Conservation (phyloP, 2,113 vertebrate genomes). For the Serilophus lunatus region DNA sequence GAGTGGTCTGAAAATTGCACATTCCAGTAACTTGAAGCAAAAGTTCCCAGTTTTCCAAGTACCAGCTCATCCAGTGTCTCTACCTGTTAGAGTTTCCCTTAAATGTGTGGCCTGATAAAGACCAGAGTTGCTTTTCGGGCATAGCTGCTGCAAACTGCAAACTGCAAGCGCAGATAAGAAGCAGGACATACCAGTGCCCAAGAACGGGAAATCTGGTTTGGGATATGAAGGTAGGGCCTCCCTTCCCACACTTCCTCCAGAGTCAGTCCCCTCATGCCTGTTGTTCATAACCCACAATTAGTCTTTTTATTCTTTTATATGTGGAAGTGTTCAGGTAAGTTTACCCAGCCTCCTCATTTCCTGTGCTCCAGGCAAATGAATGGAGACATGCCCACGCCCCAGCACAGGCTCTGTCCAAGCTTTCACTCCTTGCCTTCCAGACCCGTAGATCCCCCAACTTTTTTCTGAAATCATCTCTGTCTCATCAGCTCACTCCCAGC, state of each 20-base stretch:
- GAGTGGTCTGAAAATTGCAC: neutral
- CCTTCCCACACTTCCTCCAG: neutral
- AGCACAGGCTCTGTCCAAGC: neutral
- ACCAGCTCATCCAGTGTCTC: neutral
- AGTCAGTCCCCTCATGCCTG: neutral
- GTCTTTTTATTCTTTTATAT: neutral
- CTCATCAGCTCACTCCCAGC: neutral
- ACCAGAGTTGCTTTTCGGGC: neutral
- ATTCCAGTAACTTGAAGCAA: neutral
- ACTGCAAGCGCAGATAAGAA: neutral
- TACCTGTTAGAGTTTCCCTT: neutral
- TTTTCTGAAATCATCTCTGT: too few relatives aligned
- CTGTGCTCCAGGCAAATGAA: neutral
- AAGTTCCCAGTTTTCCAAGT: neutral
- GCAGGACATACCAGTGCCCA: neutral
- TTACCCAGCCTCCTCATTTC: neutral
- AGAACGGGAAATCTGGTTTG: neutral
- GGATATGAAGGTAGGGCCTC: neutral
- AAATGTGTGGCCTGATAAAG: neutral
- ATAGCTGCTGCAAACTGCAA: neutral
- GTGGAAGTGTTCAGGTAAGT: neutral
- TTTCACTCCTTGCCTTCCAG: neutral
- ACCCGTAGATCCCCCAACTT: neutral
- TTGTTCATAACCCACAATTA: neutral
- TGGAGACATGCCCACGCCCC: neutral